Conservation (phyloP, 2,888 invertebrate genomes). For the Piscicola geometra region DNA sequence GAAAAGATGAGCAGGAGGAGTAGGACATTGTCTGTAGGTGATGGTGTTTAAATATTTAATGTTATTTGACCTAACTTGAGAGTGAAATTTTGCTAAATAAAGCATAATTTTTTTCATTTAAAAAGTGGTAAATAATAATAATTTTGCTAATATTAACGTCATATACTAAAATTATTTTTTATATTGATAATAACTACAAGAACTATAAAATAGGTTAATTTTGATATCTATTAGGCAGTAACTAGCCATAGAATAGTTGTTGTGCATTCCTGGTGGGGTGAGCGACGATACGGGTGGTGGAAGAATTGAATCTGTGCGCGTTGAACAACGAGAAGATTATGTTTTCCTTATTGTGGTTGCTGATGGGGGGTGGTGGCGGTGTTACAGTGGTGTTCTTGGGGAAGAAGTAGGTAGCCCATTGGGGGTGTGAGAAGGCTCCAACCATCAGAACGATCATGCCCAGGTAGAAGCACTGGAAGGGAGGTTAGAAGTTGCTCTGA, state of each 20-base stretch:
- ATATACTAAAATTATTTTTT: too few relatives aligned
- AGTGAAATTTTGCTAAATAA: too few relatives aligned
- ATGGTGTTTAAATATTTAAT: too few relatives aligned
- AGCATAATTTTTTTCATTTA: too few relatives aligned
- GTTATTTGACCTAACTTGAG: too few relatives aligned
- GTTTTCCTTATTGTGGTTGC: not conserved
- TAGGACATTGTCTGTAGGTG: constrained; percentile 77
- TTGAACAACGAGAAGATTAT: not conserved
- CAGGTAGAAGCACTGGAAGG: constrained; percentile 12
- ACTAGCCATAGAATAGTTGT: constrained; percentile 2
- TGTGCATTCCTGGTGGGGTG: not conserved
- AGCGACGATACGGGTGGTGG: not conserved
- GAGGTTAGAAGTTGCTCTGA: too few relatives aligned
- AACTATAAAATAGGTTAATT: too few relatives aligned
- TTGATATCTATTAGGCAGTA: not conserved
- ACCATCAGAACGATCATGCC: not conserved
- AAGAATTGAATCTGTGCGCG: not conserved
- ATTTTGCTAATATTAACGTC: too few relatives aligned
- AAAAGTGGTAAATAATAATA: too few relatives aligned
- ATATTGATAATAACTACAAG: too few relatives aligned
- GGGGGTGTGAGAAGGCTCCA: constrained; percentile 7
- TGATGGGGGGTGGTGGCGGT: not conserved
- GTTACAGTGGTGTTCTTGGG: not conserved
- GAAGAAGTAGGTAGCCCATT: constrained; percentile 5
- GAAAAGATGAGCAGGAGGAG: constrained; percentile 75